Evolutionary conservation across 2,888 invertebrate genomes (phyloP).

Genomic region (Mycalesis mineus): DNA sequence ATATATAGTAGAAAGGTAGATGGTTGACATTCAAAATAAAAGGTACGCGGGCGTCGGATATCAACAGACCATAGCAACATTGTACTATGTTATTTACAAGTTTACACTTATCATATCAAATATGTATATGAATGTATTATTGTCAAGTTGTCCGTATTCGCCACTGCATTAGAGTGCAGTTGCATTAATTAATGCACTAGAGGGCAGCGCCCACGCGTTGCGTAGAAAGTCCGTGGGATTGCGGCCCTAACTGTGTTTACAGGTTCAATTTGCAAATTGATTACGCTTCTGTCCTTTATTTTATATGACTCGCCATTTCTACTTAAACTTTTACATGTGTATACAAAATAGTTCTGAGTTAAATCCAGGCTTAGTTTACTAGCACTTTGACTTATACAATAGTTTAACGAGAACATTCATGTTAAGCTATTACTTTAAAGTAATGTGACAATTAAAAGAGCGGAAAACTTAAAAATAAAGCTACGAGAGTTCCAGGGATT

Average conservation of each 20-base stretch:
- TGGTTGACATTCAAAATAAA: no score
- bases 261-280: constrained; percentile 27
- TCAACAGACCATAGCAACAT: not conserved
- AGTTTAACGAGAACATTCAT: no score
- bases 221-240: constrained; percentile 45
- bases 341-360: no score
- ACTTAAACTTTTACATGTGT: not conserved
- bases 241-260: constrained; percentile 27
- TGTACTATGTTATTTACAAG: not conserved
- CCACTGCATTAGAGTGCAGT: constrained; percentile 44
- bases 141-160: constrained; percentile 36
- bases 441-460: no score
- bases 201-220: constrained; percentile 55
- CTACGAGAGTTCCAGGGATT: no score
- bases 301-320: not conserved
- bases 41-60: no score
- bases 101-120: not conserved
- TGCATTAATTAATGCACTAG: constrained; percentile 59
- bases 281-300: constrained; percentile 20
- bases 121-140: constrained; percentile 11
- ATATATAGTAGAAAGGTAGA: no score
- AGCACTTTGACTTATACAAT: no score
- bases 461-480: no score
- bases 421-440: no score
- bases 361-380: no score